Base-by-base conservation (phyloP, 2,888 invertebrate species). In the Agelastica alni region DNA sequence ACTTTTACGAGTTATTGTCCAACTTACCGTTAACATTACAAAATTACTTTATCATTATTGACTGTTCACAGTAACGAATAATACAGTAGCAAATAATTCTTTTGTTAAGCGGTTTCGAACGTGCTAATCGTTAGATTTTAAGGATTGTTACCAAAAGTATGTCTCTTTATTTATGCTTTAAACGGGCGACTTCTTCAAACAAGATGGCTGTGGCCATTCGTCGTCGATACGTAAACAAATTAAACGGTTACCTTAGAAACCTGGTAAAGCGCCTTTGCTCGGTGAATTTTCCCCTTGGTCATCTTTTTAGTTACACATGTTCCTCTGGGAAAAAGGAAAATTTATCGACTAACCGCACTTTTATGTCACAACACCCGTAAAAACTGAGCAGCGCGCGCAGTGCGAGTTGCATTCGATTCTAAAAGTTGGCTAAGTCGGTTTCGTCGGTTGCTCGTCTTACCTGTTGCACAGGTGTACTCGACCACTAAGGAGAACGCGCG, bases 191-290 rank as follows among this genome's bases (percentile, higher is more conserved):
- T n/a, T 48, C 34, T 34, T 42, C 10, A 26, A 31, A 42, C 52
- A 63, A 62, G 48, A 64, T 66, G 64, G 64, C 63, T 62, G n/a
- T n/a, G 64, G 61, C 62, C 55, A 58, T 59, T 47, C 53, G 57
- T 46, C 55, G 41, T 10, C 30, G 20, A 31, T 34, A 20, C 20
- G 39, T 20, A 44, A 53, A 60, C 58, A 59, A 60, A 61, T 49
- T 52, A 48, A 53, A 16, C 28, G 42, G 26, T 80, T 74, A 89
- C 89, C 87, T 88, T 88, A 48, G 87, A 86, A 70, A 88, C 85
- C 77, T 89, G 88, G 75, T 84, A 88, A 55, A 89, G 81, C 62
- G 89, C 88, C 71, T 81, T 83, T 59, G 79, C 80, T 69, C 80
- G 73, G 51, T 79, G 80, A 65, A 75, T 73, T 73, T 83, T 84